These are phyloP conservation scores for Columba guinea DNA, from an alignment of 2,797 vertebrate genomes.

Conservation along the genomic window DNA sequence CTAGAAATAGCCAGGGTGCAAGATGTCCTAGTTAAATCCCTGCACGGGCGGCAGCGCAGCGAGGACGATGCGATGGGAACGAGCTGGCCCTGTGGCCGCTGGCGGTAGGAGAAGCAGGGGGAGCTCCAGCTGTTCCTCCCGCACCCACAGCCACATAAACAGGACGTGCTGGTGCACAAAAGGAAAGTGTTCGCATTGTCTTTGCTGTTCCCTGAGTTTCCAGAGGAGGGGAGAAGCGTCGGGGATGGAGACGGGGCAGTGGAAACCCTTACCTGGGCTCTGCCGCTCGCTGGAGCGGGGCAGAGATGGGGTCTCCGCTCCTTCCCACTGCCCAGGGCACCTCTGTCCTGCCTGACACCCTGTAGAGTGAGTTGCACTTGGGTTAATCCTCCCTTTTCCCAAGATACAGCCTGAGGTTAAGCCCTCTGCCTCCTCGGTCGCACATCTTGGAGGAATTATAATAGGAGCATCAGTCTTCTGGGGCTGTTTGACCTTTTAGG, in stretches of 20 bases:
- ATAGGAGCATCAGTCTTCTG: background rate
- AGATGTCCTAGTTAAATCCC: conserved; percentile 21
- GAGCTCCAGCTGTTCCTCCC: conserved; percentile 23
- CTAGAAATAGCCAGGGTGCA: conserved; percentile 13
- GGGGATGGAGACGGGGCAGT: rapidly evolving
- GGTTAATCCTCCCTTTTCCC: background rate
- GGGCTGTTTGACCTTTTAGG: background rate
- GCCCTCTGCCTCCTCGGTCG: background rate
- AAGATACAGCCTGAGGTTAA: background rate
- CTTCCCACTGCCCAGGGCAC: background rate
- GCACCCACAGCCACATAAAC: background rate
- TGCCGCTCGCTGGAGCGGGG: background rate
- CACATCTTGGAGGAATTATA: background rate
- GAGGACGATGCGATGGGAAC: background rate
- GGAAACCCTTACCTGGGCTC: background rate
- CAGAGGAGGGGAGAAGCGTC: background rate
- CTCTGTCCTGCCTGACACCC: background rate
- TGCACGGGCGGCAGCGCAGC: rapidly evolving
- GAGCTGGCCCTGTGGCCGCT: background rate
- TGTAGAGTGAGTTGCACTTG: background rate
- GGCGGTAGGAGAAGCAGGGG: background rate
- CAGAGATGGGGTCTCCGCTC: background rate
- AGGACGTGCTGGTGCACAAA: background rate
- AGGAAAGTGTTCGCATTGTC: background rate
- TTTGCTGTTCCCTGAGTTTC: background rate